phyloP scores from a whole-genome alignment of 2,797 vertebrate species.

The Dipus sagitta region DNA sequence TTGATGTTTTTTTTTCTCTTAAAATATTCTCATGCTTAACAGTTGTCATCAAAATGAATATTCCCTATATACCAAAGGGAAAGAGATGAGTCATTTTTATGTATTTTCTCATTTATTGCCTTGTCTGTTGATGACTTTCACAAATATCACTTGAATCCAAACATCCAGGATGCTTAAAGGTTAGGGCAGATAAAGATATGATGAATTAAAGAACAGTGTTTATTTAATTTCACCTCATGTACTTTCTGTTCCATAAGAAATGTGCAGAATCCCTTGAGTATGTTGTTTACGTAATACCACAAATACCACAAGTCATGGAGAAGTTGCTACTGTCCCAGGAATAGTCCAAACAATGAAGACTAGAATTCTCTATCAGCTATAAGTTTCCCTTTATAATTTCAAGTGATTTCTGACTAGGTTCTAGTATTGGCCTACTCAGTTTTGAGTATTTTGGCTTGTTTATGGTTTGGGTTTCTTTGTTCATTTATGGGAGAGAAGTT shows the following conservation, averaged over 20 bases:
- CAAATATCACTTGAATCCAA: neutral
- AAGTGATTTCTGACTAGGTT: constrained; percentile 62
- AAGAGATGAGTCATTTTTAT: neutral
- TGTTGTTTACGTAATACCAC: constrained; percentile 33
- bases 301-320: neutral
- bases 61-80: neutral
- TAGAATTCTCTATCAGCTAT: constrained; percentile 68
- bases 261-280: neutral
- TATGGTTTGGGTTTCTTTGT: constrained; percentile 6
- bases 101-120: neutral
- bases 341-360: constrained; percentile 76
- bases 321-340: constrained; percentile 74
- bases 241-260: constrained; percentile 30
- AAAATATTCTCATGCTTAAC: constrained; percentile 33
- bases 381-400: constrained; percentile 83
- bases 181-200: constrained; percentile 11
- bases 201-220: neutral
- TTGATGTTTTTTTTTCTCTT: neutral
- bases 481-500: neutral
- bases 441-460: constrained; percentile 62
- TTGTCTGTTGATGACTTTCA: constrained; percentile 26
- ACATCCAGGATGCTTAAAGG: neutral
- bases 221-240: neutral
- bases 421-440: constrained; percentile 79
- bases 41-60: constrained; percentile 34